Base-by-base conservation (phyloP, 53 echinoderm and acorn worm genomes). In the Mesocentrotus franciscanus region DNA sequence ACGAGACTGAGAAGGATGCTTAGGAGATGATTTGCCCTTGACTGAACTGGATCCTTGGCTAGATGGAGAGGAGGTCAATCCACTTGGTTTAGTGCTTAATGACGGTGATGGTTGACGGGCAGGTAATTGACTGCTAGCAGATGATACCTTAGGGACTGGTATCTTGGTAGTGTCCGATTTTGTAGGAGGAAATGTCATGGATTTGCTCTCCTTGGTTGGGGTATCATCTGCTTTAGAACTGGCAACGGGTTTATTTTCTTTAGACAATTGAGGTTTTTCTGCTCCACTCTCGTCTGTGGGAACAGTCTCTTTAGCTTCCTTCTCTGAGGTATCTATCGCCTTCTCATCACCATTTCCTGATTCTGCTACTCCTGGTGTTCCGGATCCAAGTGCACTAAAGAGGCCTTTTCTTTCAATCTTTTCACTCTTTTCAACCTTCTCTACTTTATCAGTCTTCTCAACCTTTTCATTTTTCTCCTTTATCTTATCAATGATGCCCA, bases 401-500 rank as follows among this genome's bases (percentile, higher is more conserved):
- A 94, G 70, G 26, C 95, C 95, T 61, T 24, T 85, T 68, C 95
- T 94, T 72, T 96, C 96, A 8, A 85, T 56, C 18, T 96, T 96
- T 26, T 96, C 96, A 55, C 64, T 29, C 83, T 96, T 97, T n/a
- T 76, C 56, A 22, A 85, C 76, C 92, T 96, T 97, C 49, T 79
- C 94, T 62, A 60, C 94, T 35, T 94, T 94, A 60, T 94, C 94
- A 20, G 76, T 78, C 94, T 94, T 92, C 36, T 90, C 92, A 94
- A 81, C 91, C 71, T 85, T 87, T 9, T 95, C 97, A 58, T 95
- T 95, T 56, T 85, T 94, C 66, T 94, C 95, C 62, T 94, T 94
- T 34, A 94, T 94, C 71, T 94, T 85, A 42, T 87, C 70, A 56
- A 85, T 85, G 66, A 94, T 94, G 56, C 95, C 87, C 85, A 94